Percentiles rank a stretch among this genome's conserved stretches.
Evolutionary conservation across 2,888 invertebrate species (phyloP).

Genomic region (Taphrorychus bicolor): DNA sequence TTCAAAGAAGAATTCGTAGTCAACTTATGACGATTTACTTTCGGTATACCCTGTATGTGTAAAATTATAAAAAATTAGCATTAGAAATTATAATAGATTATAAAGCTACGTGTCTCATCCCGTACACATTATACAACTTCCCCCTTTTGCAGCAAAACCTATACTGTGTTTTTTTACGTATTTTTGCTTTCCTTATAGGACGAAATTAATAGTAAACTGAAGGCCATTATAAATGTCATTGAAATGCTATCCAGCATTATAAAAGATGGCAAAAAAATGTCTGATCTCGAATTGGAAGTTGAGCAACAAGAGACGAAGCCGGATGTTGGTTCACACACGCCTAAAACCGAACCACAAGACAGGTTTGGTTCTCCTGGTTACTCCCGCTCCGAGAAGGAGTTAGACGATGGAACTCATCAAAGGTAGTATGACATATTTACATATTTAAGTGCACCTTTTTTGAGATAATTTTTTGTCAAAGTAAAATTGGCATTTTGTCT

Average conservation of each 20-base stretch:
- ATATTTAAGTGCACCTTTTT: not conserved
- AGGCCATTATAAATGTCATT: conserved; percentile 85
- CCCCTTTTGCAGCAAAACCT: too few relatives aligned
- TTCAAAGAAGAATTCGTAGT: too few relatives aligned
- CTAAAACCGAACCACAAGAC: not conserved
- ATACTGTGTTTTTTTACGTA: not conserved
- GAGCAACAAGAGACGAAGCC: not conserved
- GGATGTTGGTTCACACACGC: not conserved
- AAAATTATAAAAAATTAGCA: too few relatives aligned
- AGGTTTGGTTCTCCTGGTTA: not conserved
- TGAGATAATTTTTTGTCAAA: not conserved
- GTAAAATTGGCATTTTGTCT: too few relatives aligned
- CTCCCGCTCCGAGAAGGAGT: not conserved
- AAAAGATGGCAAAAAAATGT: conserved; percentile 69
- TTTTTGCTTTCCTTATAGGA: conserved; percentile 62
- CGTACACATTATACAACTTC: too few relatives aligned
- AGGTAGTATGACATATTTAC: not conserved
- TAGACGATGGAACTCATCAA: not conserved
- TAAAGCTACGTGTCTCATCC: too few relatives aligned
- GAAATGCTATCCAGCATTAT: conserved; percentile 88
- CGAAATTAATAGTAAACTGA: conserved; percentile 80
- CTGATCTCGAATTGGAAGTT: conserved; percentile 56
- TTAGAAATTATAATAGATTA: too few relatives aligned
- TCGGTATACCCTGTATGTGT: too few relatives aligned
- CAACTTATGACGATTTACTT: too few relatives aligned